phyloP scores from a whole-genome alignment of 2,113 vertebrate genomes.

The Bujurquina vittata region DNA sequence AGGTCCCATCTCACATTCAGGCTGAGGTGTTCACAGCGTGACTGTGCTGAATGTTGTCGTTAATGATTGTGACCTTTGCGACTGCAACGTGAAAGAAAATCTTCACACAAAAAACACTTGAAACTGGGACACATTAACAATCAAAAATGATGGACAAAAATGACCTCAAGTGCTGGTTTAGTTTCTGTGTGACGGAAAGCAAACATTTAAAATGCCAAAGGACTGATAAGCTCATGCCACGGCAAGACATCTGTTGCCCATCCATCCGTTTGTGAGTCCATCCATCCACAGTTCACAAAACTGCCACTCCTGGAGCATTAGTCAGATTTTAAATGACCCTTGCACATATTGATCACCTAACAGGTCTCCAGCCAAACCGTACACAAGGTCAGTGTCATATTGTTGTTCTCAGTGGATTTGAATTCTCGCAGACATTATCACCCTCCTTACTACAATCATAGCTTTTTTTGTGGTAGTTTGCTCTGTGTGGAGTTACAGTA shows the following conservation, averaged over 20 bases:
- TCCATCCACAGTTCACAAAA: too few relatives aligned
- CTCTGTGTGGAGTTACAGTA: background rate
- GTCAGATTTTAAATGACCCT: background rate
- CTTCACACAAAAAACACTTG: background rate
- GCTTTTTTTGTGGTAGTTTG: background rate
- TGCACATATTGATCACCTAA: background rate
- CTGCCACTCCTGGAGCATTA: background rate
- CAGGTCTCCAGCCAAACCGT: background rate
- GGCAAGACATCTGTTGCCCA: too few relatives aligned
- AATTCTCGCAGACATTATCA: background rate
- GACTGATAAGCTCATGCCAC: background rate
- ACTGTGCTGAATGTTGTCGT: background rate
- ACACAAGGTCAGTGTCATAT: background rate
- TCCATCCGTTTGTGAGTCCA: background rate
- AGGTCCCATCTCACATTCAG: background rate
- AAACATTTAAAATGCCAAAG: fast-evolving
- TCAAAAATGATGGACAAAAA: background rate
- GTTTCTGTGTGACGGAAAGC: background rate
- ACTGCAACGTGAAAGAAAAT: constrained; percentile 26
- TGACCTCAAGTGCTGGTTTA: background rate
- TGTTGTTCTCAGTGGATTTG: background rate
- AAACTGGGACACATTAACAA: background rate
- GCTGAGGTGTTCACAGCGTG: background rate
- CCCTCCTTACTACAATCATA: background rate
- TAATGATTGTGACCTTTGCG: constrained; percentile 58